phyloP scores from a whole-genome alignment of 2,888 invertebrate species.

The Agrotis clavis region DNA sequence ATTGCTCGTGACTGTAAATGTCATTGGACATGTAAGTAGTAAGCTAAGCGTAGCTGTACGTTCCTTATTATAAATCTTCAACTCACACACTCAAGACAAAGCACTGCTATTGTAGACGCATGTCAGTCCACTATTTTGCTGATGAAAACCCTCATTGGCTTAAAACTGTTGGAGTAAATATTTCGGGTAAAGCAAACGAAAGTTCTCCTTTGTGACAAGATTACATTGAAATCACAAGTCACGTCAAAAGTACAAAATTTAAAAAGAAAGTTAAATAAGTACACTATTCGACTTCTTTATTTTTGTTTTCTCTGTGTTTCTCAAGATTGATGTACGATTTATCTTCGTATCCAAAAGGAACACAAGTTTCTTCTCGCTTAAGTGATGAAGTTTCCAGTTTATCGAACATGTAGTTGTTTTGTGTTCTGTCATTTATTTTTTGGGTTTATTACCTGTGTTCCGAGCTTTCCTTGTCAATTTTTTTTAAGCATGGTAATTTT shows the following conservation, averaged over 20 bases:
- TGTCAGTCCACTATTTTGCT: too few relatives aligned
- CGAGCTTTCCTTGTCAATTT: not conserved
- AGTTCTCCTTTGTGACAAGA: not conserved
- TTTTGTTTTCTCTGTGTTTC: conserved; percentile 9
- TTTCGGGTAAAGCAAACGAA: too few relatives aligned
- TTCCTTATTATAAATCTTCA: too few relatives aligned
- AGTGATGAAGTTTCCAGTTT: not conserved
- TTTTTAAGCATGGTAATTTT: not conserved
- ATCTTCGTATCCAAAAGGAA: conserved; percentile 2
- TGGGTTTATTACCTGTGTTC: not conserved
- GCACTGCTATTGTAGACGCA: too few relatives aligned
- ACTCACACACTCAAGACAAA: too few relatives aligned
- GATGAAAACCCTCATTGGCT: too few relatives aligned
- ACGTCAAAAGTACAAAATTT: conserved; percentile 17
- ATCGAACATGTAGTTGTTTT: not conserved
- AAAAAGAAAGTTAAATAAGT: not conserved
- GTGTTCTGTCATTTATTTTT: not conserved
- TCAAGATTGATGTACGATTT: conserved; percentile 24
- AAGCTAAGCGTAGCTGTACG: too few relatives aligned
- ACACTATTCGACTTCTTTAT: not conserved
- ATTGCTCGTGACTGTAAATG: too few relatives aligned
- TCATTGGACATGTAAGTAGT: too few relatives aligned
- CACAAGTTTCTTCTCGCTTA: not conserved
- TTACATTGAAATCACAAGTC: not conserved
- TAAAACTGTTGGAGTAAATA: too few relatives aligned